Evolutionary conservation across 2,888 invertebrate genomes (phyloP), one percentile per base, ranked within the genome.

Genomic region (Eilema sororculum): DNA sequence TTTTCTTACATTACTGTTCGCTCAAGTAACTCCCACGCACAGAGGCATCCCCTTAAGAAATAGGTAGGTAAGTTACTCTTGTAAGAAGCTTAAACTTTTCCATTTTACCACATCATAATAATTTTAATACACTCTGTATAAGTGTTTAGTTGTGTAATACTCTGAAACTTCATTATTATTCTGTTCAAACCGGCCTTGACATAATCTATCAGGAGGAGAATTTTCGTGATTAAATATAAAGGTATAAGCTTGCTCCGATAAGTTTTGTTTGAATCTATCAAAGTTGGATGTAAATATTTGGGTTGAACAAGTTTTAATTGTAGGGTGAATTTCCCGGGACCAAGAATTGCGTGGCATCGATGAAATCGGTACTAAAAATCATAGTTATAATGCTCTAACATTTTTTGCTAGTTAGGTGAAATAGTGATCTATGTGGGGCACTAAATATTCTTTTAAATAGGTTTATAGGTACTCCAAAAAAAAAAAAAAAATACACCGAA

Each of bases 251-350:
- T 20, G 46, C 20, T 46, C 20, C 6, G 16, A 46, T 20, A 6
- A 46, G 46, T 46, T 52, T n/a, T 46, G 20, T 46, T 46, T n/a
- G n/a, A n/a, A 52, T 52, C n/a, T n/a, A 52, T 8, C 52, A 52
- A 52, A 52, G 52, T 52, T 52, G 52, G n/a, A 52, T n/a, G 52
- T 52, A 52, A 52, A 52, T 52, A 52, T 52, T 52, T 52, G 52
- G 9, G 52, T 8, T 20, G 0, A 52, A 52, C 52, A 52, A 52
- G 52, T 52, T 52, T 52, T 8, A 52, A n/a, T 52, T 20, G 52
- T 52, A n/a, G 8, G 28, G 28, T 28, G 8, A 33, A n/a, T n/a
- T n/a, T n/a, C n/a, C n/a, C n/a, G n/a, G n/a, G n/a, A n/a, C n/a
- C n/a, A n/a, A n/a, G n/a, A n/a, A n/a, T n/a, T n/a, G n/a, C n/a